Base-by-base conservation (phyloP, 2,797 vertebrate species). In the Premnoplex brunnescens region DNA sequence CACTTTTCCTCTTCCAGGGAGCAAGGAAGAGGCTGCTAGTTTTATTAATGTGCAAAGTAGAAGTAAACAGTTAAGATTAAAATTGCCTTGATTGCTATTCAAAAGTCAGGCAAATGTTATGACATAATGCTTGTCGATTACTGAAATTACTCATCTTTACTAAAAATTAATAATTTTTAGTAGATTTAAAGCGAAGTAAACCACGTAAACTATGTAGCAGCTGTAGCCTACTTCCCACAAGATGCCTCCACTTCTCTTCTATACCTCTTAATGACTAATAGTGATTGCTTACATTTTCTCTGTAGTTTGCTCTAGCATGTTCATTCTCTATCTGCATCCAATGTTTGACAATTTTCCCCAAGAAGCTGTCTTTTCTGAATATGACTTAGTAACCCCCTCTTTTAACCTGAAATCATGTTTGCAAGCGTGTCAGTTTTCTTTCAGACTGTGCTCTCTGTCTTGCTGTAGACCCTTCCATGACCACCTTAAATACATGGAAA, bases 1-100 rank as follows among this genome's bases (percentile, higher is more conserved):
- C 91, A 67, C 91, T 71, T 74, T 76, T 41, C 46, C 17, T 85
- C 37, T 85, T 82, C 74, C n/a, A 64, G 44, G 63, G 59, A 94
- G 71, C 0, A 0, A 90, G 71, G 85, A 93, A 92, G 88, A 94
- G 20, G 48, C 55, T 91, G 88, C 88, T 93, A 34, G 77, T 37
- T 77, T 94, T 93, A 86, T 82, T 59, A 90, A 63, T 3, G 9
- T 0, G 0, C 3, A 0, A 63, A 75, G 62, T 68, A 72, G 52
- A 91, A 88, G 56, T 43, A 94, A 95, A 85, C 34, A 68, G 60
- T 74, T 59, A 60, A 68, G 52, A 69, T 69, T 60, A 86, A 93
- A 92, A 91, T 93, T 69, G 74, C 39, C 37, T 67, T 27, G 8
- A 88, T 63, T 49, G 43, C 10, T 86, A 27, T 52, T 90, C 71